These are phyloP conservation scores for Acleris emargana DNA, from an alignment of 2,888 invertebrate species.

Conservation along the genomic window DNA sequence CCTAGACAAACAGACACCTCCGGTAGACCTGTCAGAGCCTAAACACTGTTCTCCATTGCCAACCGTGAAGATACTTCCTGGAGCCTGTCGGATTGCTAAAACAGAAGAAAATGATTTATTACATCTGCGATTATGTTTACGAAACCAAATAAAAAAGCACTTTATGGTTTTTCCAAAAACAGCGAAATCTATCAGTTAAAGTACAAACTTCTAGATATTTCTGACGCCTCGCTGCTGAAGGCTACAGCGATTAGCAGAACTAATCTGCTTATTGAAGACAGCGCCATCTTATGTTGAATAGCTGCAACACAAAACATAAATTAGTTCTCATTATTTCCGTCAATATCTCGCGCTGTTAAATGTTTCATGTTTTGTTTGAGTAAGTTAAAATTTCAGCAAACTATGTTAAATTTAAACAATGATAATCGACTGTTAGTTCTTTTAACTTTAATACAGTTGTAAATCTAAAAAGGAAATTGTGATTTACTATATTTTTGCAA, in stretches of 20 bases:
- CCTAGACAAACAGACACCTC: conserved; percentile 78
- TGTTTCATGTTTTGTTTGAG: no score
- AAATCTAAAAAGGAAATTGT: no score
- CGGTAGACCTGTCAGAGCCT: conserved; percentile 65
- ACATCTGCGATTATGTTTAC: no score
- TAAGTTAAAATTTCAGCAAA: no score
- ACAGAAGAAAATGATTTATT: conserved; percentile 1
- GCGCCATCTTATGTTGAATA: conserved; percentile 58
- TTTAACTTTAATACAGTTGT: no score
- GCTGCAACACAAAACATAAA: conserved; percentile 51
- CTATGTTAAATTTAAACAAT: no score
- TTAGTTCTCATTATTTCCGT: neutral
- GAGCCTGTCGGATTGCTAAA: conserved; percentile 61
- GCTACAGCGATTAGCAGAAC: conserved; percentile 57
- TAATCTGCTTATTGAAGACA: conserved; percentile 50
- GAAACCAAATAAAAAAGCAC: no score
- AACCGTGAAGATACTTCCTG: conserved; percentile 66
- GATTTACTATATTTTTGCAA: no score
- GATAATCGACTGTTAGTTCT: no score
- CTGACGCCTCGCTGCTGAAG: conserved; percentile 50
- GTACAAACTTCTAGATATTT: conserved; percentile 60
- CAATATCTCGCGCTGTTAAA: neutral
- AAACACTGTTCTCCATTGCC: conserved; percentile 75
- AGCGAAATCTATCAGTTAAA: conserved; percentile 18
- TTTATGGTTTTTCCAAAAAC: neutral